Evolutionary conservation across 2,888 invertebrate genomes (phyloP), one percentile per base, ranked within the genome.

Genomic region (Eupithecia exiguata): DNA sequence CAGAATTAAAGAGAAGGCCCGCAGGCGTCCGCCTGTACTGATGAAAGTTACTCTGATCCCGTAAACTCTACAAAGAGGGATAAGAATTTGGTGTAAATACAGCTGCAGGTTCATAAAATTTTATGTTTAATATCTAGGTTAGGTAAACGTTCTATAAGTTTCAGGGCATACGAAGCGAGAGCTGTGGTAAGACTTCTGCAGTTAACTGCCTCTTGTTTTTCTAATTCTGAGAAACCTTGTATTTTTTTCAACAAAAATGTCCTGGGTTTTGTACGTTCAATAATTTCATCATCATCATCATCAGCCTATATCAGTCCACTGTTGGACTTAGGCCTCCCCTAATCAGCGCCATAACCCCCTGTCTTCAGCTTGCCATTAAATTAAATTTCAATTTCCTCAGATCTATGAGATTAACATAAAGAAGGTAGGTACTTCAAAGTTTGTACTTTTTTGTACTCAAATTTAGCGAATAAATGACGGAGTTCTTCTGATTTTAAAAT

Each of bases 71-170:
- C 10, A n/a, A 30, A 9, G 46, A 35, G 49, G n/a, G 7, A n/a
- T n/a, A 49, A n/a, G 49, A 21, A 49, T 74, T 49, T 61, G n/a
- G 4, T n/a, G 18, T 43, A 66, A 74, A 46, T 61, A 25, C 46
- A 14, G 68, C 21, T 7, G 30, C 72, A 76, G 79, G 77, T 81
- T 77, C 77, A 83, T 85, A 83, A 85, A 84, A 85, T 82, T 84
- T 83, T 81, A 84, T 83, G 79, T 75, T 75, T 79, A 76, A 80
- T 82, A 84, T 81, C 82, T 84, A 79, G 80, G 81, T 77, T 77
- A 78, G 74, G 77, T 75, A 76, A 76, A 77, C 79, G 77, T 69
- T 75, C 72, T 68, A 68, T 75, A 75, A 61, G 69, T 72, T 70
- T 72, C 68, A 65, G 36, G 68, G 66, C 67, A 77, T 73, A 73